phyloP scores from a whole-genome alignment of 2,113 vertebrate genomes.

The Vanacampus margaritifer region DNA sequence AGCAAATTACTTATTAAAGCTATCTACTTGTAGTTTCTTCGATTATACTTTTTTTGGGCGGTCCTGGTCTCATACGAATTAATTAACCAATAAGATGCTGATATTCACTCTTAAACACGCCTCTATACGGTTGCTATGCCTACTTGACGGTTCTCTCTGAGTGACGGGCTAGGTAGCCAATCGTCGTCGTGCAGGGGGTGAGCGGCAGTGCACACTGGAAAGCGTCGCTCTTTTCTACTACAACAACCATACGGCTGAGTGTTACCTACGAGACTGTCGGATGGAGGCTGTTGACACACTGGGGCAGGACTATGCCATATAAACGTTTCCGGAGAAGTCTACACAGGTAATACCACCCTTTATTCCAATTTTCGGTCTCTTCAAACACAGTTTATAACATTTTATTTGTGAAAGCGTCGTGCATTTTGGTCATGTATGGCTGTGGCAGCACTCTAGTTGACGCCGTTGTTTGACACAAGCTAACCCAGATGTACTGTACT shows the following conservation, averaged over 20 bases:
- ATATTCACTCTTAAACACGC: conserved; percentile 32
- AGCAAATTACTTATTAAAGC: background rate
- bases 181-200: conserved; percentile 47
- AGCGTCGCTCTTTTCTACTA: conserved; percentile 60
- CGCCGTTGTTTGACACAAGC: conserved; percentile 47
- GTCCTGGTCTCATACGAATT: conserved; percentile 15
- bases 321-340: conserved; percentile 31
- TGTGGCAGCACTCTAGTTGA: conserved; percentile 33
- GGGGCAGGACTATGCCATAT: conserved; percentile 50
- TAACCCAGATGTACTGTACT: conserved; percentile 16
- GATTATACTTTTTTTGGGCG: background rate
- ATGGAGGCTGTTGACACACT: conserved; percentile 5
- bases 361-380: background rate
- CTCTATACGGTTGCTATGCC: conserved; percentile 66
- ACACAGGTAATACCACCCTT: conserved; percentile 54
- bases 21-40: background rate
- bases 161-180: conserved; percentile 44
- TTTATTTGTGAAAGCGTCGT: background rate
- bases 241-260: conserved; percentile 44
- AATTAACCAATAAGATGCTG: conserved; percentile 37
- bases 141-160: conserved; percentile 45
- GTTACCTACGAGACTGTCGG: conserved; percentile 1
- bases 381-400: background rate
- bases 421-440: conserved; percentile 15
- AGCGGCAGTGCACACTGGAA: conserved; percentile 30